Conservation (phyloP, 1,140 invertebrate genomes). For the Hetaerina americana region DNA sequence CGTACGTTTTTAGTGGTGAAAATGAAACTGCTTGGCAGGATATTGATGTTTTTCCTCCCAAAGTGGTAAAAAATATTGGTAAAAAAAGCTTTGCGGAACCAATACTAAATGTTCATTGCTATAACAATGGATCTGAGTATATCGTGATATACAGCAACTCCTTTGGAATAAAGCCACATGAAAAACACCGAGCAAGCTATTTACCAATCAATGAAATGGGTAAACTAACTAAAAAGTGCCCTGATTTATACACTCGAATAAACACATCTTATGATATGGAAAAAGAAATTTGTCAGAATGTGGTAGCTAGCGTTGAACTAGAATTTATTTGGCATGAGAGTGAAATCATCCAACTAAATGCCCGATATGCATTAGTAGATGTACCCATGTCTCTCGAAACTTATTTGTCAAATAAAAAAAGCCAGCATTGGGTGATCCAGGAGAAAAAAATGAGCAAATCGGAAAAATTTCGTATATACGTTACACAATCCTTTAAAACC, state of each 20-base stretch:
- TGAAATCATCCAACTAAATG: neutral
- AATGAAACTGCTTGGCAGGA: neutral
- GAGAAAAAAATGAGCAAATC: too few species aligned
- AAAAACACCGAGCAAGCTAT: too few species aligned
- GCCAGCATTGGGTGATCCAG: too few species aligned
- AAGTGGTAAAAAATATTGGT: neutral
- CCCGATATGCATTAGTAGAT: neutral
- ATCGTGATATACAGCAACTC: too few species aligned
- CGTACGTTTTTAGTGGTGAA: neutral
- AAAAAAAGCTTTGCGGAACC: neutral
- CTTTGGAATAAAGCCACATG: too few species aligned
- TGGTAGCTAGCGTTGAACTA: neutral
- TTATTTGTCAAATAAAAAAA: neutral
- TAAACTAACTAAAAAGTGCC: too few species aligned
- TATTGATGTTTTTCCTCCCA: neutral
- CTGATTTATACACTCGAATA: too few species aligned
- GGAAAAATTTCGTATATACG: too few species aligned
- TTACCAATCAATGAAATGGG: too few species aligned
- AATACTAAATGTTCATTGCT: neutral
- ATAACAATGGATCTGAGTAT: neutral
- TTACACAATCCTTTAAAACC: too few species aligned
- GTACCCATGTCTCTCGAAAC: neutral
- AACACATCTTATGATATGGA: neutral
- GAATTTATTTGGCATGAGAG: neutral
- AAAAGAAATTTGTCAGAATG: neutral